Evolutionary conservation across 2,113 vertebrate genomes (phyloP), one percentile per base, ranked within the genome.

Genomic region (Solea senegalensis): DNA sequence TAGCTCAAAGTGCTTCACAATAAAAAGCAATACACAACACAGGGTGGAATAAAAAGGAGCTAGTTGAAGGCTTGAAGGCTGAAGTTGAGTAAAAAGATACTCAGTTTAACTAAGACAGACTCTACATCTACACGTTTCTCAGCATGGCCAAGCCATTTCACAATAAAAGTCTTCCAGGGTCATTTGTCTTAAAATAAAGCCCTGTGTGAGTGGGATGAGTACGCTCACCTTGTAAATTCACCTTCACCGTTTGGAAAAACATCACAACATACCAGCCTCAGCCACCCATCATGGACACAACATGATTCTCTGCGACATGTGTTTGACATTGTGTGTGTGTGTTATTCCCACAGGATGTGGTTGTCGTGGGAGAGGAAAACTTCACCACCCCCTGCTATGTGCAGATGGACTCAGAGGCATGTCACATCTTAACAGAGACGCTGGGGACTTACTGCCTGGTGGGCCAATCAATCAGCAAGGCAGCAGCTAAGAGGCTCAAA

Each of bases 341-440:
- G 15, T 77, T 55, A 9, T 56, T 64, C 26, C 64, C 39, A 0
- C 87, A 98, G 97, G 96, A 98, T 14, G 95, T 97, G 65, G 96
- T 98, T 55, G 94, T 95, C 11, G 95, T 98, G 0, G 97, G 97
- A 61, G 96, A 97, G 74, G 96, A 98, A 72, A 97, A 97, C 89
- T 97, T 98, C 85, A 97, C 96, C 13, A 98, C 97, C 0, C 96
- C 96, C 0, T 98, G 96, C 91, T 98, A 98, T 72, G 93, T 97
- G 74, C 96, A 98, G 88, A 88, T 98, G 94, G 96, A 98, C 16
- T 84, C 87, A 0, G 95, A 97, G 65, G 95, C 96, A n/a, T 97
- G 96, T 89, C 96, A 97, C 86, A 93, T 98, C 80, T 90, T 98
- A 80, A 97, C 95, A 2, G 96, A 98, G 91, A 96, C 92, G 14